Evolutionary conservation across 2,797 vertebrate genomes (phyloP), one percentile per base, ranked within the genome.

Genomic region (Sebastes trivittatus): DNA sequence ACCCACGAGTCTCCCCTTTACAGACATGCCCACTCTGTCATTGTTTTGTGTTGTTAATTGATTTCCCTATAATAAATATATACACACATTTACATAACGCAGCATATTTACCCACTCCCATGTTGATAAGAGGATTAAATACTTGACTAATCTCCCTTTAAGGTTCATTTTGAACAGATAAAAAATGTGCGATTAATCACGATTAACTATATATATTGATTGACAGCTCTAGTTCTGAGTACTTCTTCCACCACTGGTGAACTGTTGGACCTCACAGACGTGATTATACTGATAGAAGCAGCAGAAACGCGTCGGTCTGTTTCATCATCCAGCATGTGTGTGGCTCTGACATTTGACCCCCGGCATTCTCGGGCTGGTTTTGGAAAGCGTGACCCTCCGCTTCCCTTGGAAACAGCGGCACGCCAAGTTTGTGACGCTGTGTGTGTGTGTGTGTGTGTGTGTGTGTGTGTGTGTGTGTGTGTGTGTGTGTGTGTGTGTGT

Each of bases 361-460:
- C 22, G 3, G n/a, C 70, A 38, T 85, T 78, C 73, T 29, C 5
- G 4, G 32, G 29, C 65, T 14, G 54, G 52, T n/a, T 78, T 63
- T 63, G 55, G 79, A 78, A 68, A 74, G 70, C 22, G 11, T 11
- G n/a, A 36, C 14, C 68, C 18, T 55, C 14, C 3, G 1, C 42
- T 27, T 27, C 70, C 76, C 74, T 42, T 49, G 52, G 69, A 52
- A 78, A 77, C 80, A 60, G 42, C 2, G 65, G 56, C 52, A 49
- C 46, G 18, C 46, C 46, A 18, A 49, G 46, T 49, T 49, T 18
- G 46, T 36, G 58, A 42, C 38, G 14, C 14, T 42, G 5, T 42
- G 38, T 42, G 38, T 27, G 25, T 27, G 25, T 27, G 5, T 42
- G 38, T 42, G 38, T 27, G 25, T 27, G 25, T 27, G 23, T 38